A percentile compares a stretch with the other conserved stretches of the same genome.
Conservation (phyloP, 2,888 invertebrate species). For the Amphiduros pacificus region DNA sequence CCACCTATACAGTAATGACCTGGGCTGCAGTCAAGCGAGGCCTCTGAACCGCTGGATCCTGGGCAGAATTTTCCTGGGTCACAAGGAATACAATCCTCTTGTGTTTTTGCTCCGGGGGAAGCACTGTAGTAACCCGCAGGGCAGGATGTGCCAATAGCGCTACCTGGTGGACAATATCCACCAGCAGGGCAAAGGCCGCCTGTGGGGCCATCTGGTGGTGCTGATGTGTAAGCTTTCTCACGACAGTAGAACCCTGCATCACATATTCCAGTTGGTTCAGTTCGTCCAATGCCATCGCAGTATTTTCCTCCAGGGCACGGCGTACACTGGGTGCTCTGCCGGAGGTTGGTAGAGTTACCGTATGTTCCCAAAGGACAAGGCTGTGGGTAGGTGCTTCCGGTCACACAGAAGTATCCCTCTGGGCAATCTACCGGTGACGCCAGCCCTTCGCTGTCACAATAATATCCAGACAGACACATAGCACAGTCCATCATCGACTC, state of each 20-base stretch:
- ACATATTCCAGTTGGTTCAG: conserved; percentile 46
- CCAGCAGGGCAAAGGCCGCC: conserved; percentile 56
- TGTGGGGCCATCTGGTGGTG: conserved; percentile 54
- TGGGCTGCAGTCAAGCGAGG: conserved; percentile 38
- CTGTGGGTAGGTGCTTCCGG: conserved; percentile 46
- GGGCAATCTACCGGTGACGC: conserved; percentile 51
- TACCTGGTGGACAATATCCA: conserved; percentile 53
- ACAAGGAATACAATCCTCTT: conserved; percentile 53
- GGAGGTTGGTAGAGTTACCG: conserved; percentile 44
- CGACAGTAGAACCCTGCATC: conserved; percentile 41
- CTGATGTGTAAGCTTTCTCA: conserved; percentile 55
- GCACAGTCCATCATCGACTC: conserved; percentile 55
- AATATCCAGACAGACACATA: conserved; percentile 53
- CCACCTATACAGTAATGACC: conserved; percentile 57
- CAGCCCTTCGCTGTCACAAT: conserved; percentile 50
- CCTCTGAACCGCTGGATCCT: conserved; percentile 43
- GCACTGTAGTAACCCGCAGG: conserved; percentile 51
- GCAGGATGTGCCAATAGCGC: conserved; percentile 47
- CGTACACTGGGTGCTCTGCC: conserved; percentile 52
- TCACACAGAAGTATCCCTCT: conserved; percentile 53
- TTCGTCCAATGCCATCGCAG: conserved; percentile 55
- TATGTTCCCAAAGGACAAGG: conserved; percentile 57
- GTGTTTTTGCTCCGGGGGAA: conserved; percentile 49
- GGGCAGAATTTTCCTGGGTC: conserved; percentile 55
- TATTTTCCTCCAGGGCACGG: conserved; percentile 57